A percentile compares a stretch with the other conserved stretches of the same genome.
These are phyloP conservation scores for Rhodeus uyekii DNA, from an alignment of 2,797 vertebrate genomes.

Conservation along the genomic window DNA sequence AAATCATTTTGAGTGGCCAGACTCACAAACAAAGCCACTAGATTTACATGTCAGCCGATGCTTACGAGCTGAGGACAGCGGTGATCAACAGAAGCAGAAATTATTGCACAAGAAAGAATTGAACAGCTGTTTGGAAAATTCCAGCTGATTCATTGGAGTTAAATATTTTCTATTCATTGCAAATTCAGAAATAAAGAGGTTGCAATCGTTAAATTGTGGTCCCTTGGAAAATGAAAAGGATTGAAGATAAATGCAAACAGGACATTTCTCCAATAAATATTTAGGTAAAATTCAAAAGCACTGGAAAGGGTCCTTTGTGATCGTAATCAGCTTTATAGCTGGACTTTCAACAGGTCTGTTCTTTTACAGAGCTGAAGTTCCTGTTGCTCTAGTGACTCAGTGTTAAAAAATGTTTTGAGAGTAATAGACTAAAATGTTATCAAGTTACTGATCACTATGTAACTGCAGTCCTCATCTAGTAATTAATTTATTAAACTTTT, in stretches of 20 bases:
- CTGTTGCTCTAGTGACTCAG: background rate
- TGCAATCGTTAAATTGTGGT: background rate
- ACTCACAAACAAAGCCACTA: slow-evolving; percentile 14
- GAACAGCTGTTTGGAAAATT: slow-evolving; percentile 3
- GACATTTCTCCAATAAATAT: slow-evolving; percentile 21
- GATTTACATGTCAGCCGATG: background rate
- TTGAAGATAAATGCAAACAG: slow-evolving; percentile 37
- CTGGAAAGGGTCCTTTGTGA: background rate
- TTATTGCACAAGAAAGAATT: slow-evolving; percentile 2
- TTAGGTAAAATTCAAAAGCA: slow-evolving; percentile 4
- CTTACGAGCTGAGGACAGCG: background rate
- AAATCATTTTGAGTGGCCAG: slow-evolving; percentile 18
- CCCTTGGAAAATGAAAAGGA: slow-evolving; percentile 48
- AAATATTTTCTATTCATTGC: background rate
- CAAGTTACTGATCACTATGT: background rate
- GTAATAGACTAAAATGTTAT: background rate
- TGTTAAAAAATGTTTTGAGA: background rate
- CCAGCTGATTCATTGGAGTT: background rate
- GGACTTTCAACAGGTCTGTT: background rate
- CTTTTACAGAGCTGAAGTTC: background rate
- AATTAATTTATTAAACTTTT: background rate
- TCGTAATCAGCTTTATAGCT: slow-evolving; percentile 10
- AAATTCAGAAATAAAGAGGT: slow-evolving; percentile 7
- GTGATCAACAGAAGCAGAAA: slow-evolving; percentile 1
- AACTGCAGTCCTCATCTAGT: background rate